Evolutionary conservation across 2,113 vertebrate species (phyloP), one percentile per base, ranked within the genome.

Genomic region (Esox niger): DNA sequence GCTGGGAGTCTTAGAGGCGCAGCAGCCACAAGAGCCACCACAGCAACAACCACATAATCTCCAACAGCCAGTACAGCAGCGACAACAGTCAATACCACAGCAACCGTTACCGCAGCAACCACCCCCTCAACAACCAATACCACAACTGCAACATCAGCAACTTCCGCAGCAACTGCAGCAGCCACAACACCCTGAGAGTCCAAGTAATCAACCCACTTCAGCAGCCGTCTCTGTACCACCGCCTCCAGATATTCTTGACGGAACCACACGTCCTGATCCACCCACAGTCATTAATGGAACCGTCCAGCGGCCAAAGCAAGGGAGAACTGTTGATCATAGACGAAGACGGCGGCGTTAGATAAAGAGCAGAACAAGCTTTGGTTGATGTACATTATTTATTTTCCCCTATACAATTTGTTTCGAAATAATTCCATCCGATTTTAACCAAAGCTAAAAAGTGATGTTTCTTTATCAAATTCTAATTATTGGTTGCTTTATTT

Each of bases 1-100:
- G 21, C 73, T 93, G 68, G 88, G 87, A 62, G 88, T 93, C 58
- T 89, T 93, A 1, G 91, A 93, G 66, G 87, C 87, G 49, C 91
- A 93, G 77, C 87, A 91, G 8, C 89, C 88, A 32, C 85, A 77
- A 11, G 62, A 66, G 25, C 63, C 59, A 32, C 70, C 88, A 54
- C 91, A 93, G 78, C 87, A 90, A 8, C 89, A 89, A 35, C 85
- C 78, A 26, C 70, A 66, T 31, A 55, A 65, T 21, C 27, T 31
- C 15, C 70, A 29, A 17, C 66, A 32, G 5, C 49, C 32, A 4
- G 23, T 30, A 25, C 64, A 38, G 32, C 64, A 54, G 21, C 64
- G 69, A 29, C 15, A 30, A 59, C 56, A 59, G 31, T 27, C 30
- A 27, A 20, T 30, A 31, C 56, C 4, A 58, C 49, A 54, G 15